Evolutionary conservation across 2,888 invertebrate species (phyloP).

Genomic region (Drosophila pseudotakahashii): DNA sequence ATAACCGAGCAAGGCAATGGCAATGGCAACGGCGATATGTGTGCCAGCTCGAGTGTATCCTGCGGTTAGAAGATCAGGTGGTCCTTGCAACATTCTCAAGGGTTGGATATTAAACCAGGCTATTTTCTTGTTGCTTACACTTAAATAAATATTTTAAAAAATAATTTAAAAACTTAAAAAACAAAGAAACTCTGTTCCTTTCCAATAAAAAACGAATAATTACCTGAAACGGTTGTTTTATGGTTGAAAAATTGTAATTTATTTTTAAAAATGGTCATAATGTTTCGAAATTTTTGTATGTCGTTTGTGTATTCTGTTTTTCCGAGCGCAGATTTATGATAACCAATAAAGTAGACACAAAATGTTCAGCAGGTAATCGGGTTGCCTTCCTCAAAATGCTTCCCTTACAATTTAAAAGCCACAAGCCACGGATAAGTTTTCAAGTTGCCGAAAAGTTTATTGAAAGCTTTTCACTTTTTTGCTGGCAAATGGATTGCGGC

Average conservation of each 20-base stretch:
- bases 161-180: too few species aligned
- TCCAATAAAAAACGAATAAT: too few species aligned
- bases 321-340: constrained; percentile 19
- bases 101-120: constrained; percentile 27
- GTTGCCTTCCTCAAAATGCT: background rate
- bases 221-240: too few species aligned
- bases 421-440: constrained; percentile 20
- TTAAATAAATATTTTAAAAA: background rate
- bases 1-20: constrained; percentile 63
- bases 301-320: background rate
- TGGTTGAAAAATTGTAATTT: too few species aligned
- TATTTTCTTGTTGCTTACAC: background rate
- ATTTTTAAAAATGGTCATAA: too few species aligned
- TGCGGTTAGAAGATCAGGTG: constrained; percentile 62
- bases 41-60: constrained; percentile 17
- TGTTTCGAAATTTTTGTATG: too few species aligned
- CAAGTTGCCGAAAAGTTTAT: constrained; percentile 29
- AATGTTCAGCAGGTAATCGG: constrained; percentile 59
- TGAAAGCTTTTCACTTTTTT: constrained; percentile 22
- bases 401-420: constrained; percentile 18
- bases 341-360: constrained; percentile 57
- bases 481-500: constrained; percentile 34
- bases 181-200: too few species aligned
- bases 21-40: constrained; percentile 43
- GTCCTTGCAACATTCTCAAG: constrained; percentile 28